Percentiles rank a stretch among this genome's conserved stretches.
Evolutionary conservation across 2,113 vertebrate species (phyloP).

Genomic region (Oophaga pumilio): DNA sequence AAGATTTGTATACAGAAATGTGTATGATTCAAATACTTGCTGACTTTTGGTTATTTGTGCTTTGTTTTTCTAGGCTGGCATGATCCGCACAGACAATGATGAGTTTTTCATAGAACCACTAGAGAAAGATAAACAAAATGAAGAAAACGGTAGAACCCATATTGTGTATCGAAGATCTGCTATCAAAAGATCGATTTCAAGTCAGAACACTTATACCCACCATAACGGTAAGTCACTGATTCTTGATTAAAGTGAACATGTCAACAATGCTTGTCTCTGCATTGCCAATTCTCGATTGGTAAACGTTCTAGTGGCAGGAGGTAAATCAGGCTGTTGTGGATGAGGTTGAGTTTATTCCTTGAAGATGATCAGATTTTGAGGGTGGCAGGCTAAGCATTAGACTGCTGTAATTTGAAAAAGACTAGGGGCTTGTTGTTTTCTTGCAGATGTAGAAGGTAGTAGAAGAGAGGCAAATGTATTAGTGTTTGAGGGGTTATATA

Average conservation of each 20-base stretch:
- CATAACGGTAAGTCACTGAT: constrained; percentile 82
- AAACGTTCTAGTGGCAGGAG: too few relatives aligned
- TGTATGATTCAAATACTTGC: not conserved
- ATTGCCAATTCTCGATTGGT: too few relatives aligned
- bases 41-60: constrained; percentile 53
- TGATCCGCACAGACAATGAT: constrained; percentile 92
- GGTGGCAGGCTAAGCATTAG: too few relatives aligned
- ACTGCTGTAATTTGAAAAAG: too few relatives aligned
- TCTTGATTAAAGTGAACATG: not conserved
- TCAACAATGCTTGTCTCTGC: too few relatives aligned
- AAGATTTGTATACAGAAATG: not conserved
- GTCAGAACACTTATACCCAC: constrained; percentile 64
- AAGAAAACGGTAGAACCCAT: constrained; percentile 83
- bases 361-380: too few relatives aligned
- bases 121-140: constrained; percentile 77
- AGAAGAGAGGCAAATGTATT: too few relatives aligned
- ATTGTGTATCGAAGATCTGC: constrained; percentile 90
- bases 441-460: too few relatives aligned
- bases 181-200: constrained; percentile 71
- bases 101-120: constrained; percentile 98
- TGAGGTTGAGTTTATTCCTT: too few relatives aligned
- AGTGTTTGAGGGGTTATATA: too few relatives aligned
- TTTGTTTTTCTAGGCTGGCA: constrained; percentile 83
- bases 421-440: too few relatives aligned
- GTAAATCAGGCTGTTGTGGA: too few relatives aligned